A percentile compares a stretch with the other conserved stretches of the same genome.
phyloP scores from a whole-genome alignment of 2,888 invertebrate genomes.

The Drosophila multiciliata region DNA sequence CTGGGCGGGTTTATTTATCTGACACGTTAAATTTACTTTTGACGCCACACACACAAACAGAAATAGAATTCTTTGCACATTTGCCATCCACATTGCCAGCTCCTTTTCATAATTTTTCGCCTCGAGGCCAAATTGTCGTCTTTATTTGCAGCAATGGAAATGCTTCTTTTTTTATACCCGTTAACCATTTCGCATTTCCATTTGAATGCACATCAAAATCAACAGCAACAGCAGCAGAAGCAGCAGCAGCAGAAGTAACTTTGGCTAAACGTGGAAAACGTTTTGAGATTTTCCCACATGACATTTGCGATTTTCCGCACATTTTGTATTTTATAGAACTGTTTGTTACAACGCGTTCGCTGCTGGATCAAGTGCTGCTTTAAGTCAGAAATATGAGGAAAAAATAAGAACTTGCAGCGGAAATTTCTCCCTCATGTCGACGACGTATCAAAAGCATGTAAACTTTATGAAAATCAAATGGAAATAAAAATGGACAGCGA shows the following conservation, averaged over 20 bases:
- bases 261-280: slow-evolving; percentile 66
- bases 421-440: slow-evolving; percentile 23
- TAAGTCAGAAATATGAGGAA: slow-evolving; percentile 29
- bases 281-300: slow-evolving; percentile 70
- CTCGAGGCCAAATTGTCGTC: slow-evolving; percentile 78
- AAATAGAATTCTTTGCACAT: slow-evolving; percentile 14
- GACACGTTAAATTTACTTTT: slow-evolving; percentile 81
- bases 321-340: slow-evolving; percentile 82
- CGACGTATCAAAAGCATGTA: slow-evolving; percentile 66
- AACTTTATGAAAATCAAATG: slow-evolving; percentile 80
- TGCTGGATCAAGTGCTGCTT: slow-evolving; percentile 40
- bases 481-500: slow-evolving; percentile 75
- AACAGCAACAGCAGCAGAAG: slow-evolving; percentile 37
- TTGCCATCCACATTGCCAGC: slow-evolving; percentile 25
- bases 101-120: slow-evolving; percentile 77
- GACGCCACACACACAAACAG: slow-evolving; percentile 2
- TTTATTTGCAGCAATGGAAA: slow-evolving; percentile 77
- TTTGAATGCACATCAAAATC: slow-evolving; percentile 74
- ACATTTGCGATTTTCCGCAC: slow-evolving; percentile 83
- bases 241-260: slow-evolving; percentile 30
- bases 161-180: slow-evolving; percentile 52
- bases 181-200: slow-evolving; percentile 69
- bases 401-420: not conserved
- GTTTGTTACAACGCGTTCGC: slow-evolving; percentile 70
- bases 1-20: slow-evolving; percentile 82